Conservation (phyloP, 2,888 invertebrate species). For the Copidosoma aretas region DNA sequence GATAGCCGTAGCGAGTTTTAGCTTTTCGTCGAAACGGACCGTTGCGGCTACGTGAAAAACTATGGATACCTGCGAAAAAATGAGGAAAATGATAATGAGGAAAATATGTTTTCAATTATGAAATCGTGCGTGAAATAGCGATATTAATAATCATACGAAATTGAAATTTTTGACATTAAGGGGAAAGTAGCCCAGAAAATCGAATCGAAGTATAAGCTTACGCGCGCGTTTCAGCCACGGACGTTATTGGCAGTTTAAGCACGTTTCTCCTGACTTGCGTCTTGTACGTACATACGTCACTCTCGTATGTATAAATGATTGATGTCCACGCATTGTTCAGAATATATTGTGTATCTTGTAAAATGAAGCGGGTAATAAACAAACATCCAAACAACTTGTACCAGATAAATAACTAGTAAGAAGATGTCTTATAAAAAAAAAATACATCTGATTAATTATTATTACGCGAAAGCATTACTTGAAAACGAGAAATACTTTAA, state of each 20-base stretch:
- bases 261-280: constrained; percentile 4
- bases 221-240: not conserved
- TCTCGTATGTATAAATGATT: not conserved
- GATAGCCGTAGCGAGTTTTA: constrained; percentile 72
- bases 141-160: too few species aligned
- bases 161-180: too few species aligned
- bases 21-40: constrained; percentile 76
- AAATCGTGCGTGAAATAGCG: too few species aligned
- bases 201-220: not conserved
- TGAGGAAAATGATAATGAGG: too few species aligned
- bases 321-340: too few species aligned
- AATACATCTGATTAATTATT: too few species aligned
- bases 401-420: too few species aligned
- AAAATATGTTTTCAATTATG: too few species aligned
- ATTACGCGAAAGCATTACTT: not conserved
- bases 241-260: constrained; percentile 13
- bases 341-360: too few species aligned
- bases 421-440: too few species aligned
- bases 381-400: too few species aligned
- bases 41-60: constrained; percentile 81
- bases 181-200: not conserved
- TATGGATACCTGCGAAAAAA: constrained; percentile 58
- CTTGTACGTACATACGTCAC: constrained; percentile 4
- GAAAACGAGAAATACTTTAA: not conserved
- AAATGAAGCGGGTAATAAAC: too few species aligned